Evolutionary conservation across 2,888 invertebrate genomes (phyloP).

Genomic region (Belgica antarctica): DNA sequence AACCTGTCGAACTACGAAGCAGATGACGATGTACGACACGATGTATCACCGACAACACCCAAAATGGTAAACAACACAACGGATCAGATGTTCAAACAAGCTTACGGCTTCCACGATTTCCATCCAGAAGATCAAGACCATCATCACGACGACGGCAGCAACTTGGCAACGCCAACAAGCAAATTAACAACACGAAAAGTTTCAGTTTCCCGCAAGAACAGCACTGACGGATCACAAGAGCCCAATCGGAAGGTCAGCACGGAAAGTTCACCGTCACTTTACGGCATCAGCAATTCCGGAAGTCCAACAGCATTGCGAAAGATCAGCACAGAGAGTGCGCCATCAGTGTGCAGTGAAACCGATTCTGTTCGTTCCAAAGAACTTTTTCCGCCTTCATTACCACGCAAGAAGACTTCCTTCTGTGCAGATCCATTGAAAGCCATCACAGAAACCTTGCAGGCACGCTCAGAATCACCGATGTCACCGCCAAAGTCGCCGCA

Average conservation of each 20-base stretch:
- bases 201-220: slow-evolving; percentile 17
- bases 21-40: neutral
- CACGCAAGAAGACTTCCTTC: neutral
- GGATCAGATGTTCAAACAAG: slow-evolving; percentile 27
- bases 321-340: neutral
- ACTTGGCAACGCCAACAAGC: slow-evolving; percentile 45
- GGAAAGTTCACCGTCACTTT: neutral
- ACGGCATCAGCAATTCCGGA: too few relatives aligned
- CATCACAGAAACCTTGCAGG: neutral
- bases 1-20: neutral
- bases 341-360: neutral
- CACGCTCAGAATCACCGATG: neutral
- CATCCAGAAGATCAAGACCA: slow-evolving; percentile 32
- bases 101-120: slow-evolving; percentile 26
- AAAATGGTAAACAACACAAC: neutral
- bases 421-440: neutral
- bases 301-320: too few relatives aligned
- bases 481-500: neutral
- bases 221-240: too few relatives aligned
- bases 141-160: slow-evolving; percentile 45
- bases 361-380: neutral
- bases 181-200: slow-evolving; percentile 45
- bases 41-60: neutral
- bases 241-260: slow-evolving; percentile 33
- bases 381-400: neutral